phyloP scores from a whole-genome alignment of 1,140 invertebrate species.

The Hestina assimilis region DNA sequence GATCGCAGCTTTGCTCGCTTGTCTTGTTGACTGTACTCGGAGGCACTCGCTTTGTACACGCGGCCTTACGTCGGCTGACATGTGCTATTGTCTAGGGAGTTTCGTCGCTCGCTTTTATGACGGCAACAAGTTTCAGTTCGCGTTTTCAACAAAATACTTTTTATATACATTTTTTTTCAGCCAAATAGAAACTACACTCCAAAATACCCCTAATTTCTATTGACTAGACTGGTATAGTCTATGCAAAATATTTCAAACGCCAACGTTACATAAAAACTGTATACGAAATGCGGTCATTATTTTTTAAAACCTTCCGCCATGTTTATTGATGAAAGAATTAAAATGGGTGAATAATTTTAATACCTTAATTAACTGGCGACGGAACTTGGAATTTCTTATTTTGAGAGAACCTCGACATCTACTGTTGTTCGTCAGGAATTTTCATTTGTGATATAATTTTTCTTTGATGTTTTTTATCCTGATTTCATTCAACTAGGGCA shows the following conservation, averaged over 20 bases:
- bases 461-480: conserved; percentile 35
- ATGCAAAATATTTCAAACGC: conserved; percentile 34
- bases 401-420: conserved; percentile 44
- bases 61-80: conserved; percentile 60
- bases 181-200: conserved; percentile 37
- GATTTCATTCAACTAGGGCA: conserved; percentile 8
- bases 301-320: conserved; percentile 38
- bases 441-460: conserved; percentile 40
- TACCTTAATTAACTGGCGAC: conserved; percentile 64
- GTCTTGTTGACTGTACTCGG: conserved; percentile 72
- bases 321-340: conserved; percentile 43
- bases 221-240: conserved; percentile 35
- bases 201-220: conserved; percentile 45
- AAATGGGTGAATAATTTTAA: conserved; percentile 47
- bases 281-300: conserved; percentile 38
- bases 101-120: conserved; percentile 59
- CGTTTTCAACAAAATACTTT: conserved; percentile 47
- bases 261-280: conserved; percentile 28
- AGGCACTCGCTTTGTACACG: conserved; percentile 65
- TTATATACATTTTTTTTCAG: conserved; percentile 38
- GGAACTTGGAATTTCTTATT: conserved; percentile 55
- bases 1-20: conserved; percentile 66
- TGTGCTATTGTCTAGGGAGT: conserved; percentile 63
- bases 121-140: conserved; percentile 68
- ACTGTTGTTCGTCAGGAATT: conserved; percentile 50